Evolutionary conservation across 2,888 invertebrate species (phyloP).

Genomic region (Seladonia tumulorum): DNA sequence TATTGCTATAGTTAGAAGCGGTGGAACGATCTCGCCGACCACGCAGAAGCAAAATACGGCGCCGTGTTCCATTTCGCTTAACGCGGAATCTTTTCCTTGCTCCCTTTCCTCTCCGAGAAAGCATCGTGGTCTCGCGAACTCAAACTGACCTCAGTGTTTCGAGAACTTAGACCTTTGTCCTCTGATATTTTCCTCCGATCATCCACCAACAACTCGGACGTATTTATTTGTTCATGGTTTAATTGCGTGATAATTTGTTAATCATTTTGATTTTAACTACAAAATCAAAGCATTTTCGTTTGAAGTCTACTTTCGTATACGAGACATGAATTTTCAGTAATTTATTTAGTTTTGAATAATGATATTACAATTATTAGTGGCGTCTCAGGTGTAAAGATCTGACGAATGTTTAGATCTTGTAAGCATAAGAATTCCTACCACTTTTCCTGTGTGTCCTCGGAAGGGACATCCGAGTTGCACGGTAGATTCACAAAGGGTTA

Average conservation of each 20-base stretch:
- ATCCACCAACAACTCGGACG: too few species aligned
- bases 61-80: not conserved
- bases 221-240: too few species aligned
- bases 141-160: too few species aligned
- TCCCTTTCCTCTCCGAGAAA: not conserved
- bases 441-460: not conserved
- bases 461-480: not conserved
- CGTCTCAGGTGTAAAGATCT: not conserved
- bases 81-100: not conserved
- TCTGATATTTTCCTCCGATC: too few species aligned
- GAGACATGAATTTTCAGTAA: too few species aligned
- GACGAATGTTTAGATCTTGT: not conserved
- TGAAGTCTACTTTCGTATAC: too few species aligned
- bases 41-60: constrained; percentile 18
- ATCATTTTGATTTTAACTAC: too few species aligned
- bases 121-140: too few species aligned
- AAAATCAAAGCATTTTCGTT: too few species aligned
- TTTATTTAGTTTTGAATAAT: too few species aligned
- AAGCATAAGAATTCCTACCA: not conserved
- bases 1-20: constrained; percentile 12
- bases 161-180: too few species aligned
- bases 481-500: not conserved
- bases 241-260: too few species aligned
- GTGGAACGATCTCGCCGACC: constrained; percentile 11
- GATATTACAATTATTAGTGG: not conserved